Evolutionary conservation across 2,888 invertebrate genomes (phyloP).

Genomic region (Ormia ochracea): DNA sequence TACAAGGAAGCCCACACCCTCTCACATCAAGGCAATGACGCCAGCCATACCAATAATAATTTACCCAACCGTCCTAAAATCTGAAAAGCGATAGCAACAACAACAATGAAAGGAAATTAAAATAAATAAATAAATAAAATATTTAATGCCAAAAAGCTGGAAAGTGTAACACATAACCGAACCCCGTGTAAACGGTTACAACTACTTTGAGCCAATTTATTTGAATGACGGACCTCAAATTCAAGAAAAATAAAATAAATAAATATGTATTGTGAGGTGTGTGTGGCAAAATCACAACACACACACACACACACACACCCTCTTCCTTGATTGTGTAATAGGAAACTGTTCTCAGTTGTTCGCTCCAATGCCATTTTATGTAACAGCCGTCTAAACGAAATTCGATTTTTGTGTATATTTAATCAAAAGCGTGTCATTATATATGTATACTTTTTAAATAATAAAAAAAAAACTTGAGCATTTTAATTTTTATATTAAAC

Average conservation of each 20-base stretch:
- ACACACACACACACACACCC: too few relatives aligned
- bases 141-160: constrained; percentile 10
- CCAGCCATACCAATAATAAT: constrained; percentile 61
- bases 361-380: too few relatives aligned
- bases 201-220: constrained; percentile 12
- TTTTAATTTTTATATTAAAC: too few relatives aligned
- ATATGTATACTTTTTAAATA: too few relatives aligned
- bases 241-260: constrained; percentile 19
- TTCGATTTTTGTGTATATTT: too few relatives aligned
- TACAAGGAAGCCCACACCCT: constrained; percentile 62
- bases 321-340: too few relatives aligned
- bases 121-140: constrained; percentile 51
- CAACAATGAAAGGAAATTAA: not conserved
- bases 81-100: not conserved
- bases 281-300: too few relatives aligned
- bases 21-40: constrained; percentile 60
- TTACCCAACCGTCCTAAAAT: constrained; percentile 38
- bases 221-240: constrained; percentile 44
- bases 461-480: too few relatives aligned
- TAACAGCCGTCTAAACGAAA: too few relatives aligned
- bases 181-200: not conserved
- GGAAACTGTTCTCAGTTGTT: too few relatives aligned
- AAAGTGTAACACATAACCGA: constrained; percentile 2
- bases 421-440: too few relatives aligned
- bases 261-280: not conserved